Base-by-base conservation (phyloP, 2,113 vertebrate species). In the Phoenicopterus ruber region DNA sequence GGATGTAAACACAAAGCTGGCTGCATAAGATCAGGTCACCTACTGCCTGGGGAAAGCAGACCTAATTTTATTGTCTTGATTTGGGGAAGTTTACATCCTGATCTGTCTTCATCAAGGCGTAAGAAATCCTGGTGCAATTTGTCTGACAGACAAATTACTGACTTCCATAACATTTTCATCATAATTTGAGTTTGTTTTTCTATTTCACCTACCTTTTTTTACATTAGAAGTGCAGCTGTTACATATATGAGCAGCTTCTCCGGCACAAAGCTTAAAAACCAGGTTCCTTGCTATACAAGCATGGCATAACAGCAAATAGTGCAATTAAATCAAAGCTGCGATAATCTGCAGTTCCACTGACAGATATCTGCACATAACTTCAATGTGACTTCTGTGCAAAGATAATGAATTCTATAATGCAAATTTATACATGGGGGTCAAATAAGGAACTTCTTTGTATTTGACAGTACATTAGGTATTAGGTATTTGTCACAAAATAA, bases 401-500 rank as follows among this genome's bases (percentile, higher is more conserved):
- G 96, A 96, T 97, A 98, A 97, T 97, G 96, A 95, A 98, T 98
- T 98, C 97, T 96, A 83, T 94, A 98, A 98, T 94, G 96, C 94
- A 98, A 97, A 98, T 98, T 98, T 98, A 94, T 95, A 97, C 95
- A 97, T 13, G 32, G 29, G 90, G 95, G 97, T 98, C 97, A 98
- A 98, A 97, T 97, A 97, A 98, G 95, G 97, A 98, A 93, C 91
- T 95, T 96, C 94, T 98, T 94, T 97, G 96, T 97, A 93, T 98
- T 97, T 98, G 97, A 97, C 96, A 97, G 94, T 96, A 97, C 90
- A 94, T 94, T 95, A 90, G 70, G 82, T 97, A 95, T 97, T 98
- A 96, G 96, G 93, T 96, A 97, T 97, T 98, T 98, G 96, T 97
- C 98, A 97, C 89, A 96, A 96, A 96, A 98, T 98, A 98, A 98